Percentiles rank a stretch among this genome's conserved stretches.
phyloP scores from a whole-genome alignment of 2,797 vertebrate species.

The Siniperca undulata region DNA sequence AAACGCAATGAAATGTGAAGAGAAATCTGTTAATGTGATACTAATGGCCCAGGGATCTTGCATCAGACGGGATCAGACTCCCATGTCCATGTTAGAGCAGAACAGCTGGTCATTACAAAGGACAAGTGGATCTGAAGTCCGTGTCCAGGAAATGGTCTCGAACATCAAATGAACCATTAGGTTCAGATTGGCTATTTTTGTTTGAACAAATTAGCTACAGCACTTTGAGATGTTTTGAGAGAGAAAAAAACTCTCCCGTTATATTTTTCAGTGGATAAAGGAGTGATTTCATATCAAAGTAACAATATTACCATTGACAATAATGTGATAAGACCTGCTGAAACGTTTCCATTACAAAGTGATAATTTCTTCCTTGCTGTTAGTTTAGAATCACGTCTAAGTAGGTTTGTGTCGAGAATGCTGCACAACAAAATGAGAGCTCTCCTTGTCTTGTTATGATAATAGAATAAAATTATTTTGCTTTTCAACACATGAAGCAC shows the following conservation, averaged over 20 bases:
- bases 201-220: constrained; percentile 19
- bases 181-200: constrained; percentile 6
- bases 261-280: constrained; percentile 4
- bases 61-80: not conserved
- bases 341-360: constrained; percentile 24
- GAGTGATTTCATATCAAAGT: constrained; percentile 41
- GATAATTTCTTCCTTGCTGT: constrained; percentile 11
- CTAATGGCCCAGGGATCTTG: not conserved
- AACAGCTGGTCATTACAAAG: constrained; percentile 26
- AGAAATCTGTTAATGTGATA: constrained; percentile 1
- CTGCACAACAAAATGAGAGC: constrained; percentile 5
- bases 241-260: not conserved
- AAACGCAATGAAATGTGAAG: constrained; percentile 11
- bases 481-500: constrained; percentile 12
- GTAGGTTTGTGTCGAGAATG: constrained; percentile 7
- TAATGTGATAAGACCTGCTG: constrained; percentile 33
- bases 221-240: not conserved
- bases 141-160: constrained; percentile 36
- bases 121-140: constrained; percentile 8
- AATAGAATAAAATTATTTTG: constrained; percentile 5
- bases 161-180: constrained; percentile 31
- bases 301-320: constrained; percentile 27
- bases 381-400: constrained; percentile 16
- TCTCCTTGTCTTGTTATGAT: not conserved
- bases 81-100: constrained; percentile 12